Base-by-base conservation (phyloP, 2,888 invertebrate species). In the Branchellion lobata region DNA sequence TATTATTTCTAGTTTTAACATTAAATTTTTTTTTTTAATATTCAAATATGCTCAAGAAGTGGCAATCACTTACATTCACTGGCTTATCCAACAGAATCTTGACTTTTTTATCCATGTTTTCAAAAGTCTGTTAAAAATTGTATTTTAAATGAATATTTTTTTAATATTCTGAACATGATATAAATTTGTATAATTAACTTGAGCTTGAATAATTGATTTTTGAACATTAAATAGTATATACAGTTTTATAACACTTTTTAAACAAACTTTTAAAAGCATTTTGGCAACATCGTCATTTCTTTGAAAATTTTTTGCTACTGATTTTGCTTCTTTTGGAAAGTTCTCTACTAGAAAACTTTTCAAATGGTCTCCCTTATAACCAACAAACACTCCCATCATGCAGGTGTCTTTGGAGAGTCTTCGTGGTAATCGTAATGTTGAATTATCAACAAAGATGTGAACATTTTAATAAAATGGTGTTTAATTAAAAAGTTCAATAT, bases 291-390 rank as follows among this genome's bases (percentile, higher is more conserved):
- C 61, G 3, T 18, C 61, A 14, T 8, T n/a, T n/a, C n/a, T n/a
- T 57, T 18, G 21, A n/a, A n/a, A 18, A 57, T n/a, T 57, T 24
- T 57, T 57, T n/a, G 21, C n/a, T 5, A 57, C 61, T 24, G 21
- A 5, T n/a, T n/a, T 57, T 5, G 24, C 61, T 57, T 57, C 61
- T n/a, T 57, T 24, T 3, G 61, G 61, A n/a, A 57, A 57, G 24
- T 57, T 57, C 61, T 57, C 61, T 5, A 57, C 14, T 57, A 57
- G 21, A 57, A 57, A 57, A 3, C 61, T 57, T 57, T n/a, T 57
- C 61, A 57, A 57, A 57, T 57, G 5, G 61, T 57, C 61, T 57
- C 61, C 61, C 21, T 57, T 57, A 24, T 57, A 57, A 57, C 61
- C 61, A 3, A 57, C n/a, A n/a, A 57, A 57, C 21, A 57, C 3